Evolutionary conservation across 2,888 invertebrate genomes (phyloP).

Genomic region (Lottia gigantea): DNA sequence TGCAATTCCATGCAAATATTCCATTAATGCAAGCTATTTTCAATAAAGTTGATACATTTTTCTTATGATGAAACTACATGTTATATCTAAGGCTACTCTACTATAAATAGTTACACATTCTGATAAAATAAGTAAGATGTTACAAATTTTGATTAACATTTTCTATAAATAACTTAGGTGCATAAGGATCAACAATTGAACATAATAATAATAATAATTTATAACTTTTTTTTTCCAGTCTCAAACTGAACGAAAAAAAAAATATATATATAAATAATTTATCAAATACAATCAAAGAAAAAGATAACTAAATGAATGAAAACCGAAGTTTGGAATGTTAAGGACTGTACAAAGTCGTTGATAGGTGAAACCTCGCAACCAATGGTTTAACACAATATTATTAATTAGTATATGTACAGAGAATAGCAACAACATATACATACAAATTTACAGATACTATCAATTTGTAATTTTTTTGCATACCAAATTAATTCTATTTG

Average conservation of each 20-base stretch:
- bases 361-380: conserved; percentile 11
- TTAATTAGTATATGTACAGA: background rate
- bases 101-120: too few species aligned
- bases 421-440: background rate
- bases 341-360: conserved; percentile 11
- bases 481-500: too few species aligned
- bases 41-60: too few species aligned
- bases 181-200: conserved; percentile 8
- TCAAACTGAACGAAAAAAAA: background rate
- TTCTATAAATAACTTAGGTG: background rate
- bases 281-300: background rate
- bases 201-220: conserved; percentile 1
- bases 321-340: background rate
- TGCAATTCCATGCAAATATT: too few species aligned
- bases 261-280: background rate
- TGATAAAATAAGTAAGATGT: background rate
- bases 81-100: too few species aligned
- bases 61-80: too few species aligned
- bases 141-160: background rate
- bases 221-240: background rate
- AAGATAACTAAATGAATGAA: background rate
- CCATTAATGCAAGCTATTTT: too few species aligned
- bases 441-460: too few species aligned
- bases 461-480: too few species aligned
- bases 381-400: conserved; percentile 6